Evolutionary conservation across 2,113 vertebrate species (phyloP).

Genomic region (Axis porcinus): DNA sequence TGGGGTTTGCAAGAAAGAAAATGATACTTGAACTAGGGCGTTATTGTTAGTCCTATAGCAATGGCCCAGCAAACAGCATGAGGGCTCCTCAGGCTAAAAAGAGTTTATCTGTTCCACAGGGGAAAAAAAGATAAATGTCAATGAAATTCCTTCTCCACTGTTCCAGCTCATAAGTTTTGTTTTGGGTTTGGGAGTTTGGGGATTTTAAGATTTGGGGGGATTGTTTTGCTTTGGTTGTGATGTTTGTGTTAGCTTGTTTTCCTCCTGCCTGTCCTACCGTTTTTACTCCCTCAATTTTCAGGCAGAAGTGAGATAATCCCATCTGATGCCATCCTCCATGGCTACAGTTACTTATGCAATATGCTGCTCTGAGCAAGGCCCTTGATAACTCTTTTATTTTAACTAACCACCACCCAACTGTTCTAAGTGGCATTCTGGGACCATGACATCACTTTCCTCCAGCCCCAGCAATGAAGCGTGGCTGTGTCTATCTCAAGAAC

Average conservation of each 20-base stretch:
- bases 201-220: not conserved
- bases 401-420: conserved; percentile 47
- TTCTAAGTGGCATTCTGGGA: conserved; percentile 35
- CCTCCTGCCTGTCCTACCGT: conserved; percentile 27
- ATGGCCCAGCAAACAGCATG: not conserved
- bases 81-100: conserved; percentile 32
- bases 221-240: conserved; percentile 29
- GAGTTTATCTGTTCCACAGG: conserved; percentile 2
- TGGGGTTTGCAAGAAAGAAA: conserved; percentile 37
- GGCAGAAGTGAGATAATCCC: conserved; percentile 20
- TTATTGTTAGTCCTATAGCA: conserved; percentile 4
- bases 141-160: conserved; percentile 8
- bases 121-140: conserved; percentile 14
- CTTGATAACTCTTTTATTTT: not conserved
- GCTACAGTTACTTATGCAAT: not conserved
- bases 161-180: conserved; percentile 36
- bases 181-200: not conserved
- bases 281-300: conserved; percentile 30
- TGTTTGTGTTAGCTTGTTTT: conserved; percentile 1
- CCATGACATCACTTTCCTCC: conserved; percentile 7
- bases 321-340: conserved; percentile 13
- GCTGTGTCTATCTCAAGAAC: conserved; percentile 33
- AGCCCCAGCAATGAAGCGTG: conserved; percentile 7
- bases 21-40: conserved; percentile 25
- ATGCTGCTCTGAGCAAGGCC: conserved; percentile 1